Evolutionary conservation across 1,140 invertebrate genomes (phyloP).

Genomic region (Archivesica marissinica): DNA sequence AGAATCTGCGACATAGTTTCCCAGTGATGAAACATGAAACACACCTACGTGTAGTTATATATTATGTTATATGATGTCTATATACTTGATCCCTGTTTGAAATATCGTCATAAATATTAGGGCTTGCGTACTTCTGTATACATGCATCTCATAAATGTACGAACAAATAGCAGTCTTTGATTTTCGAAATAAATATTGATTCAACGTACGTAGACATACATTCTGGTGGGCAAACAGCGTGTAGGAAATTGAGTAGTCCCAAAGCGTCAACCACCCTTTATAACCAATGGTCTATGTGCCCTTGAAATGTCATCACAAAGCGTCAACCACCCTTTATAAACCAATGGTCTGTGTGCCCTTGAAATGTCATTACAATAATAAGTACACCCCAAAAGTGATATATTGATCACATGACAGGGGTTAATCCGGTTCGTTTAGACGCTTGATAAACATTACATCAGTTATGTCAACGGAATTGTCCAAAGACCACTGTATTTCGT

Average conservation of each 20-base stretch:
- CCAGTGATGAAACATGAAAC: neutral
- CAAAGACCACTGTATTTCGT: neutral
- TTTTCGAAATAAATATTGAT: too few species aligned
- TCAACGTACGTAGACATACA: too few species aligned
- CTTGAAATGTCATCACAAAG: too few species aligned
- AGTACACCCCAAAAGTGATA: too few species aligned
- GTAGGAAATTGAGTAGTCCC: too few species aligned
- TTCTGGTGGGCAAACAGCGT: too few species aligned
- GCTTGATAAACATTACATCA: conserved; percentile 19
- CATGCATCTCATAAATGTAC: neutral
- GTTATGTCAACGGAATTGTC: neutral
- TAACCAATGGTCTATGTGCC: too few species aligned
- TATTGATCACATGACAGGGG: neutral
- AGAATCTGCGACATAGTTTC: neutral
- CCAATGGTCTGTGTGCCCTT: too few species aligned
- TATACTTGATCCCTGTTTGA: neutral
- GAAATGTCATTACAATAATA: too few species aligned
- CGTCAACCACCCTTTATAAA: too few species aligned
- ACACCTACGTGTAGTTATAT: neutral
- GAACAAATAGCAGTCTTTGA: too few species aligned
- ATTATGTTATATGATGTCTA: neutral
- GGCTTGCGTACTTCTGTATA: neutral
- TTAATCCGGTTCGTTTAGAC: conserved; percentile 17
- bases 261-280: too few species aligned
- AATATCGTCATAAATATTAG: neutral